Evolutionary conservation across 2,888 invertebrate genomes (phyloP), one percentile per base, ranked within the genome.

Genomic region (Philhelius pedissequus): DNA sequence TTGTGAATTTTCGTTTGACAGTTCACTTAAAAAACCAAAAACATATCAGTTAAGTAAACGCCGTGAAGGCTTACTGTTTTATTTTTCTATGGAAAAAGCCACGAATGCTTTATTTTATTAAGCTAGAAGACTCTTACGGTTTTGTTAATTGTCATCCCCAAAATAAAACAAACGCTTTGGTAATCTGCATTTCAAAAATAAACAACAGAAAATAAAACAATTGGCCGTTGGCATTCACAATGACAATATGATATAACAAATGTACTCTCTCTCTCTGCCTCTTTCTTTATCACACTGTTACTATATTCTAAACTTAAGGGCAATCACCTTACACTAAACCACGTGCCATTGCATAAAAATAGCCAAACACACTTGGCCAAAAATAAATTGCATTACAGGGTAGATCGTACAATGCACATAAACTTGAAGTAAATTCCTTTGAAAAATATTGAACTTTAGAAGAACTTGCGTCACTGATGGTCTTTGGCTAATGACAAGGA

Each of bases 291-390:
- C 0, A 4, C 0, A 5, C 62, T 15, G n/a, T n/a, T n/a, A n/a
- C n/a, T n/a, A n/a, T n/a, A 62, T 38, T 43, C 30, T 35, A n/a
- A 48, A 25, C 32, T 25, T 8, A 32, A 11, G 70, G 30, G 11
- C 56, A 62, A 64, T 69, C 64, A 70, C 75, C 75, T 20, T 54
- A 8, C 11, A 20, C 35, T 3, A 6, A 5, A 52, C 62, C 83
- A 74, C 83, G 83, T 79, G 82, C 50, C 58, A 52, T 13, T 50
- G 38, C 15, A 40, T 32, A 15, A 56, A 74, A 78, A 69, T 73
- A 74, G 50, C 74, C n/a, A 54, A 75, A 45, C 54, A 40, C 40
- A 32, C 25, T 62, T 32, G 27, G n/a, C 50, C 30, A 43, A 78
- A 83, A 79, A 74, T 78, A 83, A 70, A 64, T 50, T 58, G n/a